Evolutionary conservation across 2,113 vertebrate species (phyloP).

Genomic region (Panthera tigris): DNA sequence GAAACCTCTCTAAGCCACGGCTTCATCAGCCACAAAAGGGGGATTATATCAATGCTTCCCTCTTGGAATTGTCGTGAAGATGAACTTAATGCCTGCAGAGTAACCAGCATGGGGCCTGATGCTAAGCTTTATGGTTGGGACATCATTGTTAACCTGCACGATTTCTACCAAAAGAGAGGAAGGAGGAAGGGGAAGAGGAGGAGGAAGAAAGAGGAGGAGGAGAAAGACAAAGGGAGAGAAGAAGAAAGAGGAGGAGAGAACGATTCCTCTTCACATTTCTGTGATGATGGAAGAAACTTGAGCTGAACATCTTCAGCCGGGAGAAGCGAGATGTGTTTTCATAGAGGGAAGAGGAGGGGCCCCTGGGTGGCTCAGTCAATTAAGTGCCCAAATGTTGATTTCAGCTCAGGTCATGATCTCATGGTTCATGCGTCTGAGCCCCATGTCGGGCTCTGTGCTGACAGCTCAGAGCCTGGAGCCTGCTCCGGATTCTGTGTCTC

Average conservation of each 20-base stretch:
- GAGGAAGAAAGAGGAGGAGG: accelerated
- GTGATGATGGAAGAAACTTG: background rate
- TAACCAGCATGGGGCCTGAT: background rate
- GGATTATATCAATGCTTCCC: background rate
- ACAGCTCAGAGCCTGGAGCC: no score
- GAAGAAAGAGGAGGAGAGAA: background rate
- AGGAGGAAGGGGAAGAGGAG: no score
- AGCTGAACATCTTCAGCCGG: background rate
- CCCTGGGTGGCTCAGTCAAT: no score
- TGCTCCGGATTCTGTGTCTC: no score
- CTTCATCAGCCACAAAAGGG: background rate
- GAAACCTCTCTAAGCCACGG: background rate
- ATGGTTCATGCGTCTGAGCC: no score
- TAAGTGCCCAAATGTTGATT: no score
- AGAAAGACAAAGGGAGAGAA: background rate
- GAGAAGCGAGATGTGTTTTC: background rate
- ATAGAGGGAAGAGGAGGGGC: background rate
- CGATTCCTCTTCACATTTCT: background rate
- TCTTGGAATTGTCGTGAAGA: background rate
- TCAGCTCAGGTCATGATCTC: no score
- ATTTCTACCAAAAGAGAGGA: background rate
- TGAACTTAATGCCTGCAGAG: background rate
- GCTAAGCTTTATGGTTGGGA: background rate
- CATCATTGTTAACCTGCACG: background rate
- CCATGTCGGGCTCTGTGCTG: no score